Base-by-base conservation (phyloP, 2,888 invertebrate genomes). In the Hemithea aestivaria region DNA sequence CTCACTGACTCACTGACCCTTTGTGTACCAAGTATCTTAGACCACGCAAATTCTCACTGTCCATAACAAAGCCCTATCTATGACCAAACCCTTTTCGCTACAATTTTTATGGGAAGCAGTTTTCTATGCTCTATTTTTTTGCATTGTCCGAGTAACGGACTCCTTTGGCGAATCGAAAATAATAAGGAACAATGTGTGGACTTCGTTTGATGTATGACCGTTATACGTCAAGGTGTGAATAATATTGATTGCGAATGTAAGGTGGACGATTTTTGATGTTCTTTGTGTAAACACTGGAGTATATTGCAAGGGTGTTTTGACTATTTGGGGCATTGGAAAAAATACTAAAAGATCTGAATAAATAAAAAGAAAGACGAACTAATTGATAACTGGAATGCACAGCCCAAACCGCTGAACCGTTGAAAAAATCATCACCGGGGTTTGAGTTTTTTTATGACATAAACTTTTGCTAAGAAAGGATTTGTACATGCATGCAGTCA, bases 51-150 rank as follows among this genome's bases (percentile, higher is more conserved):
- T 41, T 87, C 85, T 79, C 85, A 87, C 84, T 85, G 80, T 45
- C 73, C 74, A 51, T 47, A 70, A 82, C 84, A 84, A 85, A 67
- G 57, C 40, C 24, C 24, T 49, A 37, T 48, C 52, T 53, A 45
- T 53, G 74, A 69, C 76, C 73, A 75, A 72, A 79, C 76, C 79
- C 78, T 75, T 80, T 79, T 66, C 58, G 69, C 48, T 75, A 73
- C 68, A 58, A 73, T 77, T 83, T 80, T 84, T 82, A 83, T 84
- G 84, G 82, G 84, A 84, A 84, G 75, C 64, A 68, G 65, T 65
- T 73, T 74, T 71, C 72, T 75, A 70, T 75, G 83, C 82, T 84
- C 84, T 60, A 82, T 79, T 82, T 85, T n/a, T 85, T 85, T 82
- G 84, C 85, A 81, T 87, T 85, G 85, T 84, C 84, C 84, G 54